phyloP scores from a whole-genome alignment of 1,140 invertebrate genomes.

The Lucilia sericata region DNA sequence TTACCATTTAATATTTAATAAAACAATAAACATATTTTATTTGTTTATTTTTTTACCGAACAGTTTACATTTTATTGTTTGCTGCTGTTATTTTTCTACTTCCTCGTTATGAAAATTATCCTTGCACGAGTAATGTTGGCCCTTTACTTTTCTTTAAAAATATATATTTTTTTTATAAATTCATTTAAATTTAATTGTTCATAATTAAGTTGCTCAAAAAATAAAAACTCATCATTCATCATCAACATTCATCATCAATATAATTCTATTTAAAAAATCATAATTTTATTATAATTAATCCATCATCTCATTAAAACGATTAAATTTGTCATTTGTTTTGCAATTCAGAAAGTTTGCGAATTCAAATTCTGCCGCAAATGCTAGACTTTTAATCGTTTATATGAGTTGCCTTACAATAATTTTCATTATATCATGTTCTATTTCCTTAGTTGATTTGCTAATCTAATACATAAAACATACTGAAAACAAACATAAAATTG shows the following conservation, averaged over 20 bases:
- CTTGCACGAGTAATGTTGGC: constrained; percentile 68
- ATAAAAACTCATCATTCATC: too few relatives aligned
- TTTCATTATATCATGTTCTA: too few relatives aligned
- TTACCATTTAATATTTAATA: background rate
- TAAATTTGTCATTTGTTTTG: too few relatives aligned
- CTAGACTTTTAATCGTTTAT: too few relatives aligned
- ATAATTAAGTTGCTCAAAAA: constrained; percentile 39
- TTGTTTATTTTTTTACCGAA: constrained; percentile 33
- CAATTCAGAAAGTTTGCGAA: too few relatives aligned
- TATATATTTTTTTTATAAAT: constrained; percentile 37
- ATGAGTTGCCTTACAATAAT: too few relatives aligned
- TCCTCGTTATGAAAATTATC: constrained; percentile 52
- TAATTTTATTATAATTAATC: too few relatives aligned
- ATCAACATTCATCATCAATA: background rate
- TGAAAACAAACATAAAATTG: background rate
- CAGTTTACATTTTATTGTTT: constrained; percentile 31
- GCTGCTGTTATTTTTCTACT: constrained; percentile 15
- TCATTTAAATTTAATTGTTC: background rate
- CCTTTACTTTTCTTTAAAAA: constrained; percentile 56
- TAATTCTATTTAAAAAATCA: too few relatives aligned
- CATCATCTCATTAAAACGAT: too few relatives aligned
- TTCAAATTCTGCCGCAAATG: too few relatives aligned
- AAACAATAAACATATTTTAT: background rate
- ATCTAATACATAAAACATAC: background rate
- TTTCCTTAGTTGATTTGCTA: background rate